A percentile compares a stretch with the other conserved stretches of the same genome.
Conservation (phyloP, 2,113 vertebrate genomes). For the Ceyx cyanopectus region DNA sequence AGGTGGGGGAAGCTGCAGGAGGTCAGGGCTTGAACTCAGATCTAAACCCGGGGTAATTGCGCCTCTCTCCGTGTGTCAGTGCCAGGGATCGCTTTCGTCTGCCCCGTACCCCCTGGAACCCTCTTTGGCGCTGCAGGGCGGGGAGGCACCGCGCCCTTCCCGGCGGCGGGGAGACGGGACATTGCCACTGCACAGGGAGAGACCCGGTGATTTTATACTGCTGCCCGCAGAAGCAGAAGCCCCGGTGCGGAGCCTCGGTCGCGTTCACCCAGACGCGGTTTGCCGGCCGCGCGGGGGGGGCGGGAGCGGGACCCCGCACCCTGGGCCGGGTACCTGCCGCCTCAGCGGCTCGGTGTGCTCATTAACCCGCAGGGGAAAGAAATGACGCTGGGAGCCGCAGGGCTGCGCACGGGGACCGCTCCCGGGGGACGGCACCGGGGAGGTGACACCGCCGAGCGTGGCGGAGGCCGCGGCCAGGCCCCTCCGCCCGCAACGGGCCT, state of each 20-base stretch:
- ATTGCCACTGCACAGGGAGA: too few species aligned
- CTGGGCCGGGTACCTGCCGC: neutral
- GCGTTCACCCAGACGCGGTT: neutral
- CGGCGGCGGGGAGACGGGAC: too few species aligned
- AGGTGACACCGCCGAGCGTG: constrained; percentile 5
- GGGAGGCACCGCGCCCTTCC: too few species aligned
- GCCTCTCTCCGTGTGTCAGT: constrained; percentile 8
- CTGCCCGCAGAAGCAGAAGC: neutral
- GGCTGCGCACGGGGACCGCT: neutral
- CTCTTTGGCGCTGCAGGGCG: too few species aligned
- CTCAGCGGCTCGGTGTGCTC: too few species aligned
- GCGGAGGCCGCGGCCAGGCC: neutral
- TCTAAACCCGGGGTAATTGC: constrained; percentile 26
- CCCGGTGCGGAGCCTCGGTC: neutral
- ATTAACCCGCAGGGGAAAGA: neutral
- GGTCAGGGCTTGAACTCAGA: constrained; percentile 29
- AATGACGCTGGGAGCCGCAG: neutral
- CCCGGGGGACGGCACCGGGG: neutral
- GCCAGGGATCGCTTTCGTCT: neutral
- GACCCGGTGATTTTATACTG: neutral
- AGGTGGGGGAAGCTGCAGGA: constrained; percentile 7
- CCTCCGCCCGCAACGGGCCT: too few species aligned
- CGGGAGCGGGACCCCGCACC: neutral
- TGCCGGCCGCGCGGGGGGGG: neutral
- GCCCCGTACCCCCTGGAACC: too few species aligned